Conservation (phyloP, 2,888 invertebrate genomes). For the Tetanocera ferruginea region DNA sequence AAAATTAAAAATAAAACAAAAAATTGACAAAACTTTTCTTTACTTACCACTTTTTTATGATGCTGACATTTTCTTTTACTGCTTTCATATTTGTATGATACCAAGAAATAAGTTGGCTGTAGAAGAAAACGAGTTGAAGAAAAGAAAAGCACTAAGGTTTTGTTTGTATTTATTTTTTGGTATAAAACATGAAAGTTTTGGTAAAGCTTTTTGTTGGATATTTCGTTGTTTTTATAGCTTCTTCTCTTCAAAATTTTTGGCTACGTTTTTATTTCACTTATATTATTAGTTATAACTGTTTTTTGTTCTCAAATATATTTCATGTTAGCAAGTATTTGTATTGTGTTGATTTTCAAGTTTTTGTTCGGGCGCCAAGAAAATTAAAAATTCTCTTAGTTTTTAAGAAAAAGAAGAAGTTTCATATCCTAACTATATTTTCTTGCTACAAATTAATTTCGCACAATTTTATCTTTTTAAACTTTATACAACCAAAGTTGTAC, state of each 20-base stretch:
- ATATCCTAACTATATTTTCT: background rate
- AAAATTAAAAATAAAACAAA: background rate
- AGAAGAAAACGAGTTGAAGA: background rate
- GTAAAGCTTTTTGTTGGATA: background rate
- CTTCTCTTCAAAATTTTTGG: background rate
- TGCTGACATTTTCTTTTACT: conserved; percentile 11
- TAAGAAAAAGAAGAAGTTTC: background rate
- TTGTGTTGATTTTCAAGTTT: too few relatives aligned
- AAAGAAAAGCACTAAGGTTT: background rate
- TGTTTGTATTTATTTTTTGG: background rate
- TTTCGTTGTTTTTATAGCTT: background rate
- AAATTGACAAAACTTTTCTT: background rate
- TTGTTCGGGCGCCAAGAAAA: background rate
- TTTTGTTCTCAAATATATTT: too few relatives aligned
- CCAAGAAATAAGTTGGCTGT: background rate
- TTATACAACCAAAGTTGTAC: background rate
- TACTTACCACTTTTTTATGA: background rate
- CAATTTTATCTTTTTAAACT: background rate
- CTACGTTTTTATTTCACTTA: background rate
- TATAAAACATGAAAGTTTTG: background rate
- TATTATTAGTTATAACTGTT: background rate
- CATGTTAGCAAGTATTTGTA: too few relatives aligned
- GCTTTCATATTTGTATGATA: background rate
- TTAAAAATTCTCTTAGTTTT: background rate
- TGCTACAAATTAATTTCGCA: conserved; percentile 15